A percentile compares a stretch with the other conserved stretches of the same genome.
Evolutionary conservation across 2,113 vertebrate genomes (phyloP).

Genomic region (Pungitius pungitius): DNA sequence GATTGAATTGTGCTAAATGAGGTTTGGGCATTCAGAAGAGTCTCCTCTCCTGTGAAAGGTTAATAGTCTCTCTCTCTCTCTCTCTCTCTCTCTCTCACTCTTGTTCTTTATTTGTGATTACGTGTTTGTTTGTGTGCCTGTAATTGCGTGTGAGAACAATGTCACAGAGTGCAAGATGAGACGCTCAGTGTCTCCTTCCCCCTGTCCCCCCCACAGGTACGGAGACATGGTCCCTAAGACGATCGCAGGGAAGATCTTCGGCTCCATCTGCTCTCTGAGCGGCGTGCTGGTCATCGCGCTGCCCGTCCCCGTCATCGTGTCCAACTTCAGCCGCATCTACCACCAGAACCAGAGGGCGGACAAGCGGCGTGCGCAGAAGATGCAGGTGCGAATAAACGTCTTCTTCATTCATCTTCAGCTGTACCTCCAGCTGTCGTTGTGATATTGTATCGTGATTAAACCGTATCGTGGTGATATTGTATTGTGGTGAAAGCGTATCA

Average conservation of each 20-base stretch:
- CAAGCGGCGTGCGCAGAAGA: constrained; percentile 94
- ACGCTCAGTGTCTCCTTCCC: constrained; percentile 30
- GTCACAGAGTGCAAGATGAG: constrained; percentile 20
- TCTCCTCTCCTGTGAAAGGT: constrained; percentile 60
- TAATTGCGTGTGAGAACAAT: constrained; percentile 3
- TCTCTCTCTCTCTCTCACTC: constrained; percentile 4
- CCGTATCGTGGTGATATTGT: no score
- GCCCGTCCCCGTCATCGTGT: constrained; percentile 97
- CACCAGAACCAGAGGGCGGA: constrained; percentile 98
- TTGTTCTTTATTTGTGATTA: no score
- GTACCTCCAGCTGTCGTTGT: constrained; percentile 1
- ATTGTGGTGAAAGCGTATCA: no score
- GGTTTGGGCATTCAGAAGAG: constrained; percentile 55
- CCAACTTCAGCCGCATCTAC: constrained; percentile 99
- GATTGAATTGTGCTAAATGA: constrained; percentile 62
- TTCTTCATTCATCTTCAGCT: constrained; percentile 55
- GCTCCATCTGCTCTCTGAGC: constrained; percentile 97
- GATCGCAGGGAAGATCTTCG: constrained; percentile 97
- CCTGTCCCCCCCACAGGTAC: constrained; percentile 83
- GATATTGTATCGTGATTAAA: no score
- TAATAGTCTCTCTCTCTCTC: constrained; percentile 52
- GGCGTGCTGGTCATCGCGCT: constrained; percentile 97
- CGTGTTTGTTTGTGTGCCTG: not conserved
- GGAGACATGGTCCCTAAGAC: constrained; percentile 99
- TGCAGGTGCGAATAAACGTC: constrained; percentile 77